Evolutionary conservation across 2,888 invertebrate genomes (phyloP), one percentile per base, ranked within the genome.

Genomic region (Diaphora mendica): DNA sequence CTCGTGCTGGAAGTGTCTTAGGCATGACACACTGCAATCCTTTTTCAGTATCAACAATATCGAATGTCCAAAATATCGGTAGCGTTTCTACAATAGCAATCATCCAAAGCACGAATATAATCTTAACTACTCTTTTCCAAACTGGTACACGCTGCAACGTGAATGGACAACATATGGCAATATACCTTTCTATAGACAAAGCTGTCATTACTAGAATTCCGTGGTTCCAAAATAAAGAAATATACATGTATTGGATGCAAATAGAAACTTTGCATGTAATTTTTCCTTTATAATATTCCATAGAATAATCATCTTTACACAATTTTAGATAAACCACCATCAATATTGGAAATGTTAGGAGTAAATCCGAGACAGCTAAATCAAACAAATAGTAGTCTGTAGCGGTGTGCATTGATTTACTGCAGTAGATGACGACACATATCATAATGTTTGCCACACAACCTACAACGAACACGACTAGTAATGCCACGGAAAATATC

Each of bases 371-470:
- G 7, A 93, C 85, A 1, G 94, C 94, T 77, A 95, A 84, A 79
- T 94, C 91, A 74, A 94, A 93, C 2, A 95, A 83, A 77, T 94
- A 95, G 73, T 88, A 93, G 78, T 95, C 94, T 23, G 93, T 94
- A 0, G 91, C 91, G 0, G 94, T 93, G 73, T 93, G 94, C 94
- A 94, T 93, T 35, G 88, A 90, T 71, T 83, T 92, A 76, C 94
- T 93, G 65, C 83, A 88, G 82, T 92, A 93, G 72, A 94, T 87
- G 83, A 96, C 87, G 86, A 94, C 78, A 85, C 94, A 93, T 76
- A 95, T 91, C 80, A 96, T 82, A 68, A 95, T 75, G 76, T 95
- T 94, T 0, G 93, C 94, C 3, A 91, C 78, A 1, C 92, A 75
- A 30, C 82, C 79, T 9, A 75, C 75, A 15, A 85, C 30, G 64